A percentile compares a stretch with the other conserved stretches of the same genome.
These are phyloP conservation scores for Chrysemys picta DNA, from an alignment of 2,113 vertebrate genomes.

Conservation along the genomic window DNA sequence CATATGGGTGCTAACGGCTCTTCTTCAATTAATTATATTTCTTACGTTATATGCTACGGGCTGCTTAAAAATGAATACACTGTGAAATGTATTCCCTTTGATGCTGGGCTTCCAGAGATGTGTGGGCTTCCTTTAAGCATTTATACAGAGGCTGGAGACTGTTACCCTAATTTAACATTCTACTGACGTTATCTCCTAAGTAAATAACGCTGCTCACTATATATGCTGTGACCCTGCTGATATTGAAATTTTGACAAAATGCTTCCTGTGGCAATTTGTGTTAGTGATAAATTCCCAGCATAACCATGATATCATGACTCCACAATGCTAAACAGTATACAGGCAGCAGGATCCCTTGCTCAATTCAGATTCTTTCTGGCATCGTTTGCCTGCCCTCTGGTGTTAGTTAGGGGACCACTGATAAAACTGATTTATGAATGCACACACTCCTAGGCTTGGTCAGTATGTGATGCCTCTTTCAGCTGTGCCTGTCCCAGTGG, in stretches of 20 bases:
- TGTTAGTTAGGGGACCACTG: background rate
- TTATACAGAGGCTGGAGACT: conserved; percentile 43
- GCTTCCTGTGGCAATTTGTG: conserved; percentile 54
- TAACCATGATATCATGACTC: conserved; percentile 18
- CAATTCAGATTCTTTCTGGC: rapidly evolving
- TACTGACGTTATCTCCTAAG: conserved; percentile 47
- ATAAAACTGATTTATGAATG: background rate
- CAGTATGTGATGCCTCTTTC: background rate
- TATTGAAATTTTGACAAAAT: conserved; percentile 61
- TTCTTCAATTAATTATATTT: background rate
- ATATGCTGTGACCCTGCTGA: conserved; percentile 14
- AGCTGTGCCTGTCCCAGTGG: rapidly evolving
- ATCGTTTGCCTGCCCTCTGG: conserved; percentile 72
- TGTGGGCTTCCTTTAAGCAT: conserved; percentile 27
- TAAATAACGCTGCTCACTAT: conserved; percentile 40
- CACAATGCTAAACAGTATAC: background rate
- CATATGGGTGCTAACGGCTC: background rate
- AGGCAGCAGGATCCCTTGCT: background rate
- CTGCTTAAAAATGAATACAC: background rate
- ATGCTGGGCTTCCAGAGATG: conserved; percentile 16
- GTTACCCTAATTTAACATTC: conserved; percentile 46
- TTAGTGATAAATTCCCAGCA: conserved; percentile 43
- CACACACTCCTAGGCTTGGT: rapidly evolving
- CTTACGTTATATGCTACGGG: conserved; percentile 4
- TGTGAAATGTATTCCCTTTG: conserved; percentile 38